A percentile compares a stretch with the other conserved stretches of the same genome.
Conservation (phyloP, 2,888 invertebrate species). For the Habroteleia sp. region DNA sequence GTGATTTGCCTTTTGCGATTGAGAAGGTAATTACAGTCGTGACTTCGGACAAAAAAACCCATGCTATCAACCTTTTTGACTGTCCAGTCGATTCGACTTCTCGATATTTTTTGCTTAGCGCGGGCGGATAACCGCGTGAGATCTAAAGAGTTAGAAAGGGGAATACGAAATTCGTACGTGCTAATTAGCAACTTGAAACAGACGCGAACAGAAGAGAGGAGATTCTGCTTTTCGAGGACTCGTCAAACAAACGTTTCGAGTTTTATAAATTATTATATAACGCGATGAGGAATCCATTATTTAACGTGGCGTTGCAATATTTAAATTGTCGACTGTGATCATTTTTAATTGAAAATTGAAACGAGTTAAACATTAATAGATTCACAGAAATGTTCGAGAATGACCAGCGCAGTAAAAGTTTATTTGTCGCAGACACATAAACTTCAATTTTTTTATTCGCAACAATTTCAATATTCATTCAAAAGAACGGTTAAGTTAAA, state of each 20-base stretch:
- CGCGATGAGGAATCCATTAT: too few relatives aligned
- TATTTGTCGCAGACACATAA: constrained; percentile 35
- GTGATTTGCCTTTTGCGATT: constrained; percentile 50
- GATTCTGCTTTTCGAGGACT: too few relatives aligned
- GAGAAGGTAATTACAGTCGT: constrained; percentile 36
- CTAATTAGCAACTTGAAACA: not conserved
- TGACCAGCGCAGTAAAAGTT: constrained; percentile 19
- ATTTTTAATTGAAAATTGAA: too few relatives aligned
- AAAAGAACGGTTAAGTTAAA: constrained; percentile 46
- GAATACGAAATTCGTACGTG: not conserved
- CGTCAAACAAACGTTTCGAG: too few relatives aligned
- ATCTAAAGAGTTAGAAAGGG: not conserved
- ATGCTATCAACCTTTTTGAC: constrained; percentile 20
- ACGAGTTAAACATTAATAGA: too few relatives aligned
- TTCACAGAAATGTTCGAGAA: not conserved
- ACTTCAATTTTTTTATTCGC: constrained; percentile 27
- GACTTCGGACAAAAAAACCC: constrained; percentile 30
- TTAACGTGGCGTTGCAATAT: too few relatives aligned
- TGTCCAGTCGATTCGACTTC: constrained; percentile 8
- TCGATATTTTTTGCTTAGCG: constrained; percentile 10
- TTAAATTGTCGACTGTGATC: too few relatives aligned
- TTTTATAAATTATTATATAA: too few relatives aligned
- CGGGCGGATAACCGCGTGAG: constrained; percentile 2
- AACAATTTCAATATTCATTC: constrained; percentile 38
- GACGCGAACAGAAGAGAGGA: too few relatives aligned